phyloP scores from a whole-genome alignment of 2,113 vertebrate genomes.

The Semicossyphus pulcher region DNA sequence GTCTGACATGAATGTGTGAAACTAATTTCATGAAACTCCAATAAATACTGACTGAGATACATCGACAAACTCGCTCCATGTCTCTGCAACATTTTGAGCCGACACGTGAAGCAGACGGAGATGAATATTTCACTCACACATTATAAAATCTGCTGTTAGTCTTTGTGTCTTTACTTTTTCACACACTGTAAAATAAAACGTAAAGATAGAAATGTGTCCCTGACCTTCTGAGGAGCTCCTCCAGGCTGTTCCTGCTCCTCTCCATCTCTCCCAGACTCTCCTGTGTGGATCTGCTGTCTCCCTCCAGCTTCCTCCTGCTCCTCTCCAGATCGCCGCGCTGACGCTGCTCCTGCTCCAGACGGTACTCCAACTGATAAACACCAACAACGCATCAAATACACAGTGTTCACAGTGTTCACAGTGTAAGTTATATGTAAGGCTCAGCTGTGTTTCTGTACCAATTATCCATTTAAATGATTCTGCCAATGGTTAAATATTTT shows the following conservation, averaged over 20 bases:
- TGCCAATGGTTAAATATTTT: slow-evolving; percentile 10
- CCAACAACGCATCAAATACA: background rate
- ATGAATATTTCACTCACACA: too few species aligned
- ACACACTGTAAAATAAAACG: too few species aligned
- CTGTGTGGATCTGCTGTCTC: slow-evolving; percentile 74
- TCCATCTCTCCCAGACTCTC: slow-evolving; percentile 78
- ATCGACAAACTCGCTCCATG: too few species aligned
- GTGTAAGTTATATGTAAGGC: background rate
- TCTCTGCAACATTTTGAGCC: too few species aligned
- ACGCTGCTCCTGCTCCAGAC: slow-evolving; percentile 78
- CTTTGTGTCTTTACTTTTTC: too few species aligned
- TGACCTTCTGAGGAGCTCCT: slow-evolving; percentile 83
- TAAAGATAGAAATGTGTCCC: background rate
- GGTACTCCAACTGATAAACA: slow-evolving; percentile 80
- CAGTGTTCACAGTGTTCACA: background rate
- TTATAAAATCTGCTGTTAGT: too few species aligned
- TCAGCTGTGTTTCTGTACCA: background rate
- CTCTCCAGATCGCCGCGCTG: slow-evolving; percentile 79
- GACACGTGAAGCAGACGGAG: too few species aligned
- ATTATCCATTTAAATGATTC: background rate
- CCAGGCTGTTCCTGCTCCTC: slow-evolving; percentile 78
- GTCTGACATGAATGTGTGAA: too few species aligned
- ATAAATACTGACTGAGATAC: too few species aligned
- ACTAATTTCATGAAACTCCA: too few species aligned
- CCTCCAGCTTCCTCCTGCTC: slow-evolving; percentile 78